Base-by-base conservation (phyloP, 2,797 vertebrate species). In the Bufotes viridis region DNA sequence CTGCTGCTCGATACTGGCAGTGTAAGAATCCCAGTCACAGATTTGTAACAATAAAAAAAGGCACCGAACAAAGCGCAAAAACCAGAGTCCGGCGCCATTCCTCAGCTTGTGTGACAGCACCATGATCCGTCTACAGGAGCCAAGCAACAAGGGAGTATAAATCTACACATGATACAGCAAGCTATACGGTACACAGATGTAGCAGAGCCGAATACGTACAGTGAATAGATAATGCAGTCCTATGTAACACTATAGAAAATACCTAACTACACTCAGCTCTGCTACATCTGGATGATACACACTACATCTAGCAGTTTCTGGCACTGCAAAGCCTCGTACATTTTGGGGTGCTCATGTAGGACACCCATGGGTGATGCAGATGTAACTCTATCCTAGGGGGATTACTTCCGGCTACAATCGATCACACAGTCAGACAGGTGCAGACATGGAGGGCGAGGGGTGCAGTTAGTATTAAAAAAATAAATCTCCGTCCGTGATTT, bases 1-100 rank as follows among this genome's bases (percentile, higher is more conserved):
- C 51, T 72, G 11, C n/a, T 53, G 55, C 42, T 26, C 60, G 78
- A 82, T 85, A 79, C 75, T 88, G 87, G 82, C 87, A 85, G 83
- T 76, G 55, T 65, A 58, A 18, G 9, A 85, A n/a, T 34, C 42
- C 18, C 61, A 14, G 34, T 67, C 60, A 69, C 49, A 67, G 42
- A 55, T 4, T 14, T 58, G 7, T 1, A 17, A 55, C 9, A 57
- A 22, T 18, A n/a, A 7, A 57, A 55, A 22, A 78, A 67, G 60
- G 74, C 74, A 78, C 74, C 53, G 11, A 53, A 53, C 14, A 8
- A 1, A 26, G 22, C 11, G n/a, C 58, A 60, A 15, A 60, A 60
- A 60, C 7, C 15, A 15, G 24, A 4, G 12, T 15, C 69, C 8
- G 29, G 61, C 61, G 61, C 61, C 61, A 8, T 49, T 8, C 26